Conservation (phyloP, 2,797 vertebrate genomes). For the Scolopax bukidnonensis region DNA sequence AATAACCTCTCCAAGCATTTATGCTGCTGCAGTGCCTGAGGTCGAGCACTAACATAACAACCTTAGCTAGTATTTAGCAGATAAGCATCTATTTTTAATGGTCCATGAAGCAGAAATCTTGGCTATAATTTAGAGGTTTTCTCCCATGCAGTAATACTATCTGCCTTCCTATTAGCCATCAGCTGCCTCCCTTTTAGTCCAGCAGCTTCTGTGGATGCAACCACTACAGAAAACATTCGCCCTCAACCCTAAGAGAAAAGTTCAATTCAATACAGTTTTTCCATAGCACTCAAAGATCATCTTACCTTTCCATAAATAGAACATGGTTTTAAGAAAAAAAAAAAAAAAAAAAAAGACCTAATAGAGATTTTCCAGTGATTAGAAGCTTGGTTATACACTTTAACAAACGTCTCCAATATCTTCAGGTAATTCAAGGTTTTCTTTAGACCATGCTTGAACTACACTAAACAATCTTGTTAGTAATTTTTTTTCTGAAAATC, state of each 20-base stretch:
- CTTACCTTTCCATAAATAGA: not conserved
- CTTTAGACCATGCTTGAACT: not conserved
- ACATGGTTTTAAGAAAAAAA: not conserved
- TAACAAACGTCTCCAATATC: not conserved
- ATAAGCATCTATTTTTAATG: not conserved
- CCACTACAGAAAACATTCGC: not conserved
- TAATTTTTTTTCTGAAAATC: not conserved
- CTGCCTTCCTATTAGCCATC: not conserved
- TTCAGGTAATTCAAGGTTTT: not conserved
- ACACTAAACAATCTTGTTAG: not conserved
- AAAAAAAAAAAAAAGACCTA: not conserved
- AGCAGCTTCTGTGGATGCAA: not conserved
- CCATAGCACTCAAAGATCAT: not conserved
- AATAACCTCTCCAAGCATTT: not conserved
- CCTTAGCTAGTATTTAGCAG: not conserved
- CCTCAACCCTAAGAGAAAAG: not conserved
- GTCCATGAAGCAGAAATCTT: not conserved
- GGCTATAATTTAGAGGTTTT: not conserved
- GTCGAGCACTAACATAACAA: not conserved
- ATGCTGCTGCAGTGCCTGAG: not conserved
- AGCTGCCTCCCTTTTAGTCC: not conserved
- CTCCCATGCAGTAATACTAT: not conserved
- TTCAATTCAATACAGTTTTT: not conserved
- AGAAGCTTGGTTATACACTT: not conserved
- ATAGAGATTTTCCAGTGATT: not conserved